phyloP scores from a whole-genome alignment of 2,113 vertebrate genomes.

The Lophotis ruficrista region DNA sequence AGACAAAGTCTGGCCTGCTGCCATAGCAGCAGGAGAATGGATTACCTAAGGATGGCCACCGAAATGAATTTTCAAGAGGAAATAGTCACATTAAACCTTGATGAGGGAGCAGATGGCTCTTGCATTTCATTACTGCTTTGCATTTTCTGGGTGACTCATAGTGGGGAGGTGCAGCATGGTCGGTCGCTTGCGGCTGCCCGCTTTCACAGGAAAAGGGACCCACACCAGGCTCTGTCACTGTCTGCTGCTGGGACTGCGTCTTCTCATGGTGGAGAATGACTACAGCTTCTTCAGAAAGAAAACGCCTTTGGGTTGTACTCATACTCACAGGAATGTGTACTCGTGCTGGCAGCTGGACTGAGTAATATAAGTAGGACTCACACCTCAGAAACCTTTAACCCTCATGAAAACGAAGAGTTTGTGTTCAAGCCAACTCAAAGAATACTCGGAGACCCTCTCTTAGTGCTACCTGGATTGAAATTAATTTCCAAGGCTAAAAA shows the following conservation, averaged over 20 bases:
- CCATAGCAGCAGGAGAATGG: not conserved
- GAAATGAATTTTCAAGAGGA: not conserved
- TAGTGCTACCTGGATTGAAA: not conserved
- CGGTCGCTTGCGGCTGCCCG: not conserved
- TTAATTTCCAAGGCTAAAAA: not conserved
- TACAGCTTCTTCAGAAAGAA: not conserved
- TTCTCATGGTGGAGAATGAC: not conserved
- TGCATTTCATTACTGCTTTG: not conserved
- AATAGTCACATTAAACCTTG: not conserved
- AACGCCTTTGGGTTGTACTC: not conserved
- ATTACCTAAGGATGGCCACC: not conserved
- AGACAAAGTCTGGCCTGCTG: not conserved
- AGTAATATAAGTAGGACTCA: not conserved
- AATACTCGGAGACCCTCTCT: not conserved
- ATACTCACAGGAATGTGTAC: fast-evolving
- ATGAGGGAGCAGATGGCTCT: not conserved
- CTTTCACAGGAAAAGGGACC: not conserved
- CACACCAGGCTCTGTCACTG: not conserved
- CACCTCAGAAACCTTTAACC: not conserved
- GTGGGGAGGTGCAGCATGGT: not conserved
- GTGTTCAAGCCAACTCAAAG: not conserved
- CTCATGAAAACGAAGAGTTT: not conserved
- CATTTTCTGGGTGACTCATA: not conserved
- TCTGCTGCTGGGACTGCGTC: not conserved
- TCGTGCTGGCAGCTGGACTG: not conserved